Conservation (phyloP, 2,113 vertebrate species). For the Maccullochella peelii region DNA sequence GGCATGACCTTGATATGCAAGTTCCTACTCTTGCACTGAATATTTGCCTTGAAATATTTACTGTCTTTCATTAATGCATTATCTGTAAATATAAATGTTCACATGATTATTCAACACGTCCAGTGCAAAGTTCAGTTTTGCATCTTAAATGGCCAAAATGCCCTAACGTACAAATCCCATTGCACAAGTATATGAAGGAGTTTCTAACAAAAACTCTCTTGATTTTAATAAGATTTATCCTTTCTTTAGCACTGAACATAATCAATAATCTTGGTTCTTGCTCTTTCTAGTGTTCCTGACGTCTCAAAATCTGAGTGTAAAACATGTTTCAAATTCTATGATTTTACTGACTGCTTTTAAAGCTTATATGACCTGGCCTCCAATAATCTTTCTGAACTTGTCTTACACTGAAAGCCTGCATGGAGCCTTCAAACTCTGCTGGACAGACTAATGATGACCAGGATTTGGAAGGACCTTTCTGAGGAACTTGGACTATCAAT, state of each 20-base stretch:
- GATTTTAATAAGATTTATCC: not conserved
- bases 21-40: not conserved
- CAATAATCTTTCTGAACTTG: not conserved
- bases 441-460: no score
- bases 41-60: not conserved
- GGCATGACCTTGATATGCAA: slow-evolving; percentile 8
- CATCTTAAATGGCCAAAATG: not conserved
- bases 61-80: not conserved
- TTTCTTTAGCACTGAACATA: not conserved
- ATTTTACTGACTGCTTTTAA: not conserved
- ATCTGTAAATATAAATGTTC: not conserved
- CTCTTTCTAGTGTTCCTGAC: not conserved
- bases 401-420: not conserved
- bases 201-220: no score
- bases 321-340: no score
- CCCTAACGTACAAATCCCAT: no score
- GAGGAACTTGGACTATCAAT: not conserved
- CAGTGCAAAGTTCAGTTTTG: not conserved
- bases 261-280: not conserved
- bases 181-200: no score
- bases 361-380: not conserved
- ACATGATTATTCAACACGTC: not conserved
- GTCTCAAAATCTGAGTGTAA: not conserved
- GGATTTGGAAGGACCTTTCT: not conserved
- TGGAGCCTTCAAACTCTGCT: not conserved